Conservation (phyloP, 2,113 vertebrate genomes). For the Petromus typicus region DNA sequence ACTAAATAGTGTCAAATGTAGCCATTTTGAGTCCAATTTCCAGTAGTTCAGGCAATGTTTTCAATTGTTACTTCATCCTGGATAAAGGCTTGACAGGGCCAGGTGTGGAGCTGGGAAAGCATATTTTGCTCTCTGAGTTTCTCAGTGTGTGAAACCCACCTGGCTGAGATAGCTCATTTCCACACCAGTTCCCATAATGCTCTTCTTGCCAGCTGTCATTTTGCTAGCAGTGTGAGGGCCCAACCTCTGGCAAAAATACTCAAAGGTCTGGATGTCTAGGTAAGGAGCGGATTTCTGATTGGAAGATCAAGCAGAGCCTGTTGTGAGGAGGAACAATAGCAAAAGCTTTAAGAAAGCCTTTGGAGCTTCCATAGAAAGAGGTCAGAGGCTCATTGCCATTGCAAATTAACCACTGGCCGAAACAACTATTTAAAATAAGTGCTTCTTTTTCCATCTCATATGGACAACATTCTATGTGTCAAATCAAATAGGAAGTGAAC, state of each 20-base stretch:
- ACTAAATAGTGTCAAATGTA: background rate
- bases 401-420: background rate
- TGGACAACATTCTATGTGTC: background rate
- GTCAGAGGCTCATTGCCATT: background rate
- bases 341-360: conserved; percentile 4
- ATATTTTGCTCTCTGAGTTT: conserved; percentile 16
- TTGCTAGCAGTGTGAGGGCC: background rate
- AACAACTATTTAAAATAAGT: background rate
- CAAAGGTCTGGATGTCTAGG: background rate
- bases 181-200: background rate
- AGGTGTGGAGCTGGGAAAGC: conserved; percentile 5
- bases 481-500: background rate
- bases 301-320: conserved; percentile 15
- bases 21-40: background rate
- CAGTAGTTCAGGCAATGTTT: background rate
- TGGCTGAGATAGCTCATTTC: background rate
- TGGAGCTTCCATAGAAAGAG: background rate
- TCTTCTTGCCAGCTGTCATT: background rate
- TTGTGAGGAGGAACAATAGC: background rate
- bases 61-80: conserved; percentile 18
- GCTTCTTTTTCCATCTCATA: background rate
- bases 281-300: background rate
- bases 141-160: background rate
- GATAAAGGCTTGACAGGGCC: background rate
- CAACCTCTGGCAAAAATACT: background rate